phyloP scores from a whole-genome alignment of 1,140 invertebrate genomes.

The Brachionus rotundiformis region DNA sequence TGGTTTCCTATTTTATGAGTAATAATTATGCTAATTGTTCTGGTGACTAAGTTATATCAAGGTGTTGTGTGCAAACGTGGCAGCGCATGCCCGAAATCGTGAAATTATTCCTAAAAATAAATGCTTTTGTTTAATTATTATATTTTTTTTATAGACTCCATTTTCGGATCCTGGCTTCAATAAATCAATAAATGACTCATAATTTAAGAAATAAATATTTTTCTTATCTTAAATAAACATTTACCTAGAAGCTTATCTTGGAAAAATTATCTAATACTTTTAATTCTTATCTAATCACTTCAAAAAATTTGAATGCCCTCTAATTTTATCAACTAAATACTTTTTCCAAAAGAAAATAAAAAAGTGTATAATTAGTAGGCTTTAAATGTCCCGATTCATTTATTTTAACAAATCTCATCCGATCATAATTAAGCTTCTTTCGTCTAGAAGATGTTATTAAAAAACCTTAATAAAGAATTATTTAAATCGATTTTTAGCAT shows the following conservation, averaged over 20 bases:
- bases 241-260: neutral
- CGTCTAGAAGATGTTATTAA: too few species aligned
- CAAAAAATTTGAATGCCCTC: too few species aligned
- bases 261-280: neutral
- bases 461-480: too few species aligned
- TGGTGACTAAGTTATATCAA: neutral
- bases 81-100: conserved; percentile 12
- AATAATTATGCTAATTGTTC: neutral
- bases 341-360: too few species aligned
- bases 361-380: too few species aligned
- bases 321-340: too few species aligned
- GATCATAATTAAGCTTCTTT: too few species aligned
- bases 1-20: neutral
- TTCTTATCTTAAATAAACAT: neutral
- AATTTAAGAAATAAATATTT: neutral
- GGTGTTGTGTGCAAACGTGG: neutral
- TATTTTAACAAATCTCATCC: too few species aligned
- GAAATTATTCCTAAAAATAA: neutral
- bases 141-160: neutral
- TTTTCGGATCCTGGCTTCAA: neutral
- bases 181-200: conserved; percentile 20
- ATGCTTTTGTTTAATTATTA: neutral
- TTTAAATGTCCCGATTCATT: too few species aligned
- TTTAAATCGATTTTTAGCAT: too few species aligned
- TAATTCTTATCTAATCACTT: too few species aligned